Evolutionary conservation across 2,888 invertebrate species (phyloP).

Genomic region (Pandemis cinnamomeana): DNA sequence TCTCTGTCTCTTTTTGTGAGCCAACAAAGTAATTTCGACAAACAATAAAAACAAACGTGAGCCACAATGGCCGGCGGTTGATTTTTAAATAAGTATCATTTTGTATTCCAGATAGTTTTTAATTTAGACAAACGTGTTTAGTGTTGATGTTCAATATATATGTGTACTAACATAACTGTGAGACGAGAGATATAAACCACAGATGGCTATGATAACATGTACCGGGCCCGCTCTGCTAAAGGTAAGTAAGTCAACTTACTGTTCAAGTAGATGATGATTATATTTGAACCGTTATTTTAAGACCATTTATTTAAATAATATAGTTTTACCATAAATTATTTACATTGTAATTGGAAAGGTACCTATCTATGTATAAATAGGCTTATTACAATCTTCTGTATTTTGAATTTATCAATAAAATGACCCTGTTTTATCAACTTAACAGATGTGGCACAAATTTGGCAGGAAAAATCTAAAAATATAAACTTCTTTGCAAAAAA

Average conservation of each 20-base stretch:
- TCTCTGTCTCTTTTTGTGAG: conserved; percentile 45
- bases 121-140: conserved; percentile 36
- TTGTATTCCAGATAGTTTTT: conserved; percentile 22
- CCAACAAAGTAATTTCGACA: conserved; percentile 37
- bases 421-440: background rate
- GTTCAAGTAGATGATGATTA: background rate
- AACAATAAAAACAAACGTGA: conserved; percentile 15
- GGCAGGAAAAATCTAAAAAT: background rate
- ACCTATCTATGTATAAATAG: too few relatives aligned
- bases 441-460: background rate
- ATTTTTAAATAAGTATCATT: conserved; percentile 10
- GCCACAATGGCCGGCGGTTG: conserved; percentile 4
- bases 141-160: conserved; percentile 20
- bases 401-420: background rate
- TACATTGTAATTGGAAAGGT: too few relatives aligned
- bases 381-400: background rate
- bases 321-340: background rate
- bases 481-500: too few relatives aligned
- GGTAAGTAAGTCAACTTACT: conserved; percentile 60
- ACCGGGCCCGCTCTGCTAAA: conserved; percentile 60
- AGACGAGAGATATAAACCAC: conserved; percentile 53
- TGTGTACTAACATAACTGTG: conserved; percentile 49
- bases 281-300: background rate
- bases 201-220: conserved; percentile 70
- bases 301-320: background rate